Base-by-base conservation (phyloP, 92 coral and sea anemone genomes). In the Paragorgia papillata region DNA sequence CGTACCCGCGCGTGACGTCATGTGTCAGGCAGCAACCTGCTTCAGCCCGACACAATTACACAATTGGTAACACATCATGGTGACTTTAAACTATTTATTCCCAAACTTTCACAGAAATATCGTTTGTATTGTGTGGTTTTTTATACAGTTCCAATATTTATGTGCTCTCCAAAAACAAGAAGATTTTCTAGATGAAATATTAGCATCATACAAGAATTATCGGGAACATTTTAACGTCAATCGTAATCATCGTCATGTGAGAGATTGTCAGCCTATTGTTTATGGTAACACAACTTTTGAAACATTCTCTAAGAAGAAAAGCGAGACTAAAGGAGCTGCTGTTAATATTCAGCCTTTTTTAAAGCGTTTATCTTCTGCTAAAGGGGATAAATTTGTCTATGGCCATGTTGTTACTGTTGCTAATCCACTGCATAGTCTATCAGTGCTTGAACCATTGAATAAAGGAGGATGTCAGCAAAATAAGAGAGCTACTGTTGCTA, bases 261-360 rank as follows among this genome's bases (percentile, higher is more conserved):
- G 89, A 3, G 97, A 88, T 10, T 95, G 99, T 74, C 90, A 91
- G 57, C 95, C 92, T 0, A 81, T 91, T 29, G n/a, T 57, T 50
- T 82, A 62, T 59, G 99, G 99, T 32, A 95, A 91, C 54, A 84
- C 87, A 13, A 91, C 99, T 7, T 88, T 82, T 67, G 99, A 91
- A 28, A 73, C 74, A 28, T 68, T 80, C 64, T 85, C 84, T 15
- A 65, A 54, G 29, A 86, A 46, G 24, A 66, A 66, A 2, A 53
- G 74, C 9, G 73, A 71, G 24, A 44, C 82, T 34, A 86, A 79
- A 19, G 24, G 57, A 22, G 32, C 89, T n/a, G 83, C 86, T 63
- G 80, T 74, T 3, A 50, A 75, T 43, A 75, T 90, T 14, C 83
- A 87, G 30, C 89, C 82, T 40, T 80, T 95, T 20, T 79, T 84